These are phyloP conservation scores for Pristiophorus japonicus DNA, from an alignment of 2,113 vertebrate genomes.

Conservation along the genomic window DNA sequence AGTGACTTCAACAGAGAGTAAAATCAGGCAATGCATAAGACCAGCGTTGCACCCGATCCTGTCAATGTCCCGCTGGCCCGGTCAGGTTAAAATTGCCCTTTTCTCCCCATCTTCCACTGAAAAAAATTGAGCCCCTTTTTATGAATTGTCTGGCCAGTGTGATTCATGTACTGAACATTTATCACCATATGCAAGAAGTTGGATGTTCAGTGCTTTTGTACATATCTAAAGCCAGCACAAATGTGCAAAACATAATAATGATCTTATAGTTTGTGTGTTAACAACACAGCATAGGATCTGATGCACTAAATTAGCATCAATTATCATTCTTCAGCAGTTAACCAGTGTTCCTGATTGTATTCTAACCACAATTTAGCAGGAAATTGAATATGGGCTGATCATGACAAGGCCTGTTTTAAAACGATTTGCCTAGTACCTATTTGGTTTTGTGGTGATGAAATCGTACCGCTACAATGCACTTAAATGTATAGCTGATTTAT, in stretches of 20 bases:
- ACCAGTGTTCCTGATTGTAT: background rate
- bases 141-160: background rate
- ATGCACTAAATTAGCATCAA: conserved; percentile 8
- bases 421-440: background rate
- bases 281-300: background rate
- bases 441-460: background rate
- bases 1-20: background rate
- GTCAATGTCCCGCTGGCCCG: background rate
- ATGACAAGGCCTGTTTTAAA: background rate
- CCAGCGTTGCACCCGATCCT: background rate
- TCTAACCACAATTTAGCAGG: background rate
- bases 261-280: background rate
- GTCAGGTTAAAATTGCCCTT: background rate
- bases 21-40: background rate
- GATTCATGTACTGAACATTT: background rate
- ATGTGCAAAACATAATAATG: background rate
- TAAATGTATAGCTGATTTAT: background rate
- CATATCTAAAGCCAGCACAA: background rate
- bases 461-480: background rate
- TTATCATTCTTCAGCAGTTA: background rate
- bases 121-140: background rate
- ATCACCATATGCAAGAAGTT: background rate
- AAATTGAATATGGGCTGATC: background rate
- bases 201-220: background rate
- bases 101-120: background rate